A percentile compares a stretch with the other conserved stretches of the same genome.
These are phyloP conservation scores for Apodemus speciosus DNA, from an alignment of 2,113 vertebrate genomes.

Conservation along the genomic window DNA sequence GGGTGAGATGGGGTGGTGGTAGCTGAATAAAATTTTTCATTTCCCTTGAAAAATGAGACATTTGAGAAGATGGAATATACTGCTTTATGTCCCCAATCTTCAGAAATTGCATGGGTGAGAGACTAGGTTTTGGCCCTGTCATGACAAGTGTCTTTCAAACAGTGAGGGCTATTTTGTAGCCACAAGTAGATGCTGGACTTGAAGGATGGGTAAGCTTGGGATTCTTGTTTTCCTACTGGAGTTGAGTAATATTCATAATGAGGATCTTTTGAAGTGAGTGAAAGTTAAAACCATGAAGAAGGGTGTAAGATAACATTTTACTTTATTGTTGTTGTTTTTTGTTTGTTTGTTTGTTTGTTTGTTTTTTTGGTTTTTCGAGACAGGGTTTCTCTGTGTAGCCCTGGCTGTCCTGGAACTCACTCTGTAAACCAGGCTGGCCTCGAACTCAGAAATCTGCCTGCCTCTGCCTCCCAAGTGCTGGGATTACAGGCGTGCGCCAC, in stretches of 20 bases:
- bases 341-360: too few relatives aligned
- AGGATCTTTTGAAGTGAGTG: conserved; percentile 27
- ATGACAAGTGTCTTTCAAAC: not conserved
- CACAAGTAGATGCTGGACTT: not conserved
- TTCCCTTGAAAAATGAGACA: not conserved
- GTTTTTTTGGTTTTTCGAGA: too few relatives aligned
- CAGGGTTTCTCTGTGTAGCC: too few relatives aligned
- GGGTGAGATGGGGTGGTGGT: not conserved
- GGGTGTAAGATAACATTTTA: not conserved
- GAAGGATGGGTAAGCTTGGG: not conserved
- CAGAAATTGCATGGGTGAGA: not conserved
- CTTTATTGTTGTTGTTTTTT: conserved; percentile 20
- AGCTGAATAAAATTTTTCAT: conserved; percentile 31
- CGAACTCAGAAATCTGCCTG: too few relatives aligned
- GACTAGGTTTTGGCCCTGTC: not conserved
- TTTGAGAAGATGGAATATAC: conserved; percentile 26
- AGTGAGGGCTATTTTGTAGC: not conserved
- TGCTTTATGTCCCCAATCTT: not conserved
- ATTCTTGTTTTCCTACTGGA: conserved; percentile 6
- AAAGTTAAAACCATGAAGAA: not conserved
- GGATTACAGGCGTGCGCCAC: too few relatives aligned
- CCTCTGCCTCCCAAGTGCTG: too few relatives aligned
- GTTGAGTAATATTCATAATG: not conserved
- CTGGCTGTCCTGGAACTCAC: too few relatives aligned
- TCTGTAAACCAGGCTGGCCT: too few relatives aligned